Evolutionary conservation across 2,888 invertebrate species (phyloP).

Genomic region (Sepiola atlantica): DNA sequence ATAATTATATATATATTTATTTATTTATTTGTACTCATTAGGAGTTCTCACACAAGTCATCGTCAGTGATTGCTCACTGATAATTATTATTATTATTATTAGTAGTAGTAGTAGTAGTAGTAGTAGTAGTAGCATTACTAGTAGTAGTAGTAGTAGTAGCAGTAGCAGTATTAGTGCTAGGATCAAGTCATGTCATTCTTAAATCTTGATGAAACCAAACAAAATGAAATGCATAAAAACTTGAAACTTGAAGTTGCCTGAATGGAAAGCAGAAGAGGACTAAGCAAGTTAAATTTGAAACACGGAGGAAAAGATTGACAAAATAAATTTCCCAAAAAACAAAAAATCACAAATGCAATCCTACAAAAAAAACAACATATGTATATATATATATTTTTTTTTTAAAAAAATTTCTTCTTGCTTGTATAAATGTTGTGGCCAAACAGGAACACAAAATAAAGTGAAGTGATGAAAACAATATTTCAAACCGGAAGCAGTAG

Average conservation of each 20-base stretch:
- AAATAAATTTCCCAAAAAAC: background rate
- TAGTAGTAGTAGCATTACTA: too few relatives aligned
- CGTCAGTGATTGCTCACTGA: too few relatives aligned
- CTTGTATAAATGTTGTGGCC: background rate
- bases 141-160: background rate
- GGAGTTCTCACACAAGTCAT: too few relatives aligned
- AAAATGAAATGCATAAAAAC: background rate
- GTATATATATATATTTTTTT: too few relatives aligned
- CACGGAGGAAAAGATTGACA: background rate
- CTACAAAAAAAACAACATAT: background rate
- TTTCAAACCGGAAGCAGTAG: background rate
- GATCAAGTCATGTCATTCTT: background rate
- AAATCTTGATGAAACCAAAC: background rate
- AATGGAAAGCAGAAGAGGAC: background rate
- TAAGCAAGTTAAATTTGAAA: background rate
- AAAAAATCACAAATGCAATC: background rate
- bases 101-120: background rate
- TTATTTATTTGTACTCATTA: too few relatives aligned
- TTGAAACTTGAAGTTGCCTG: background rate
- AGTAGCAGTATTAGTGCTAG: background rate
- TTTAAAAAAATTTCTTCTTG: background rate
- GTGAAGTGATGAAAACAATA: background rate
- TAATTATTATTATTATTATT: too few relatives aligned
- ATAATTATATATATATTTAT: too few relatives aligned
- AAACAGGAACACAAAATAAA: background rate